Evolutionary conservation across 2,888 invertebrate genomes (phyloP).

Genomic region (Megaustenia siamemsis): DNA sequence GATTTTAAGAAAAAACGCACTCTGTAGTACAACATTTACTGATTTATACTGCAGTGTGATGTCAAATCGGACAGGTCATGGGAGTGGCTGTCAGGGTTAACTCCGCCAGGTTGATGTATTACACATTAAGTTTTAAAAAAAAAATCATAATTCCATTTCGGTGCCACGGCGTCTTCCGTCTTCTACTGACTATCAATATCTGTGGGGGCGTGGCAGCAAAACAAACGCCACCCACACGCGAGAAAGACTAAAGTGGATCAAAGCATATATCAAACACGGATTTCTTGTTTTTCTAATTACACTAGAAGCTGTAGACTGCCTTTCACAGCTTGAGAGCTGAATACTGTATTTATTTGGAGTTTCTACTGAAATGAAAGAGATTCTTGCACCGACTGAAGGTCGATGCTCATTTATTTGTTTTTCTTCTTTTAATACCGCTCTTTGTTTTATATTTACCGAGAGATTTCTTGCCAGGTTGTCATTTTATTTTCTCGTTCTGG

Average conservation of each 20-base stretch:
- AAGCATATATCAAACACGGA: not conserved
- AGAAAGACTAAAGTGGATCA: slow-evolving; percentile 18
- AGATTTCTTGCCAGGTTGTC: not conserved
- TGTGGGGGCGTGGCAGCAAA: too few species aligned
- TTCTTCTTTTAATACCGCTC: not conserved
- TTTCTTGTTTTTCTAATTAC: slow-evolving; percentile 3
- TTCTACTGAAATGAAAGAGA: slow-evolving; percentile 24
- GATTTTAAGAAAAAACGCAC: too few species aligned
- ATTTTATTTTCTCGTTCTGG: too few species aligned
- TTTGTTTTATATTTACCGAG: not conserved
- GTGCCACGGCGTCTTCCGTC: too few species aligned
- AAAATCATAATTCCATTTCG: too few species aligned
- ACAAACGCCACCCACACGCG: not conserved
- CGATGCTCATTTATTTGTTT: not conserved
- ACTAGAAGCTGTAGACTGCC: not conserved
- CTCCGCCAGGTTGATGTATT: too few species aligned
- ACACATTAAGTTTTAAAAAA: too few species aligned
- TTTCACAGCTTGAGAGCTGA: not conserved
- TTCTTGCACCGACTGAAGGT: slow-evolving; percentile 5
- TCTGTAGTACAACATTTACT: too few species aligned
- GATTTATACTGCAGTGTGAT: too few species aligned
- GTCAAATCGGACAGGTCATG: too few species aligned
- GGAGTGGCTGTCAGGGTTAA: too few species aligned
- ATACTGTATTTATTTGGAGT: not conserved
- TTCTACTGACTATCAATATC: too few species aligned